A percentile compares a stretch with the other conserved stretches of the same genome.
These are phyloP conservation scores for Polylopha cassiicola DNA, from an alignment of 2,888 invertebrate species.

Conservation along the genomic window DNA sequence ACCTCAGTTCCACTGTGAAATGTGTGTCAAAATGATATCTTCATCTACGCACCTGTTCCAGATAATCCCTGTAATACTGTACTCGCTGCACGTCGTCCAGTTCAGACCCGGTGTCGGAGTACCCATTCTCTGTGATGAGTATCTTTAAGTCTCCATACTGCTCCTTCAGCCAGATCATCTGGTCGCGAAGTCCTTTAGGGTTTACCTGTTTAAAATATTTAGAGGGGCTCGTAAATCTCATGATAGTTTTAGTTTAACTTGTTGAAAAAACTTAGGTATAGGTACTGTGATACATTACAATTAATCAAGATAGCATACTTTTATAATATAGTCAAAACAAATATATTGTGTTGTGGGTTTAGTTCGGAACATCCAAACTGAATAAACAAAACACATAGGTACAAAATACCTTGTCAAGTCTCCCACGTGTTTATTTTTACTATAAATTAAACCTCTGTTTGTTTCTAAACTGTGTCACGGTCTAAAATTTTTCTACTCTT, in stretches of 20 bases:
- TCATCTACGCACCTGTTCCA: constrained; percentile 32
- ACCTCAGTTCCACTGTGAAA: neutral
- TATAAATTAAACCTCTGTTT: too few species aligned
- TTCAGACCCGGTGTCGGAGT: constrained; percentile 28
- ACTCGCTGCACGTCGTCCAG: constrained; percentile 39
- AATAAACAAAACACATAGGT: too few species aligned
- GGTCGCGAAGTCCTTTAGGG: constrained; percentile 55
- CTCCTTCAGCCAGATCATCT: constrained; percentile 52
- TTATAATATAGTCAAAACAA: too few species aligned
- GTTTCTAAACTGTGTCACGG: neutral
- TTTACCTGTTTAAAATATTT: constrained; percentile 32
- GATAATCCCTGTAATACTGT: constrained; percentile 30
- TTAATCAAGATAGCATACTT: too few species aligned
- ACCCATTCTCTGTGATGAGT: constrained; percentile 63
- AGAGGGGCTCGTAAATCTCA: neutral
- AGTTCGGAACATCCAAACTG: too few species aligned
- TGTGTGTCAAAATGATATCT: too few species aligned
- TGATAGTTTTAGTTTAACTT: neutral
- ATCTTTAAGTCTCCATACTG: constrained; percentile 51
- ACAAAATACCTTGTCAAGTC: too few species aligned
- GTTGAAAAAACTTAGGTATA: too few species aligned
- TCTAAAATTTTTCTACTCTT: neutral
- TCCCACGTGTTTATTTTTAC: too few species aligned
- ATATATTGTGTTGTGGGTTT: too few species aligned
- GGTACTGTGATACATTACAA: too few species aligned